Evolutionary conservation across 2,888 invertebrate genomes (phyloP), one percentile per base, ranked within the genome.

Genomic region (Biston betularia): DNA sequence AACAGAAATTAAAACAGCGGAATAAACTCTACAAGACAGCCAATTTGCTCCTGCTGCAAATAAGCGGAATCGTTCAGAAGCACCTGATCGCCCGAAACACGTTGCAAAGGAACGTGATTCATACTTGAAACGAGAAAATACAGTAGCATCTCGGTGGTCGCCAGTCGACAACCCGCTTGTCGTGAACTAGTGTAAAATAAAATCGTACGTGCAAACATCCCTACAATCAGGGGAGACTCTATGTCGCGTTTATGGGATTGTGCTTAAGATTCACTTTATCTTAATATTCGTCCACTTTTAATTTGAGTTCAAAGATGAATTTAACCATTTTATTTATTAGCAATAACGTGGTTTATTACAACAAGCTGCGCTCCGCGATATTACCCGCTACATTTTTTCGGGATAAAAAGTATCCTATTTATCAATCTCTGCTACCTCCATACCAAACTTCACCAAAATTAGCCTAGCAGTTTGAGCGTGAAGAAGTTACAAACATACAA

Each of bases 161-260:
- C 44, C 58, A 59, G 65, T 68, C 63, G 52, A 60, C 82, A 80
- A 75, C 79, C 76, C 76, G 80, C 78, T 85, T 85, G 84, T 86
- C 81, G 84, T 85, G 82, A 82, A 79, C 80, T 63, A 76, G 68
- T 75, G 81, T 79, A 80, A 83, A 85, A 86, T 87, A 87, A 86
- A 86, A 81, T 74, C 75, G 79, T 80, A 85, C 88, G 86, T 86
- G 87, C 49, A 65, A 63, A 48, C 35, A 38, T 24, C 33, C 42
- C 24, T 48, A 54, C 59, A 60, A 40, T 12, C 45, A 46, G 40
- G 14, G 46, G 46, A 33, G 40, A 44, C 38, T 15, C 45, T 0
- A n/a, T 57, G 54, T 54, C 11, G 6, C 7, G 6, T 46, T 64
- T 54, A 59, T 54, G 6, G 38, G 33, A 33, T 46, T 10, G 33